Base-by-base conservation (phyloP, 2,113 vertebrate species). In the Neoarius graeffei region DNA sequence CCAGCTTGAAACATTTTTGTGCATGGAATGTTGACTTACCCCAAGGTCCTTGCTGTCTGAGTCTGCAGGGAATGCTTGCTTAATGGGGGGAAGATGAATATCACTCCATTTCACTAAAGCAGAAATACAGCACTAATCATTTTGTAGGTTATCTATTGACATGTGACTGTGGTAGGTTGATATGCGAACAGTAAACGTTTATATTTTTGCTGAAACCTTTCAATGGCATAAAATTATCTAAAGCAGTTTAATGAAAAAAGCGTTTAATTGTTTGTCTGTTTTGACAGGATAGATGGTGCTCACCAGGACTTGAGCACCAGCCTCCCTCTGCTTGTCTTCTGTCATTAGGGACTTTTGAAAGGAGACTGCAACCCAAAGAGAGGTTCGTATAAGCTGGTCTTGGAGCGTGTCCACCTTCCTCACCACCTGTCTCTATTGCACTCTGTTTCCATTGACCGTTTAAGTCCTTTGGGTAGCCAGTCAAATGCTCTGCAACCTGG, bases 301-400 rank as follows among this genome's bases (percentile, higher is more conserved):
- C 30, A 88, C 87, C 87, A 17, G 27, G 50, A 66, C 13, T 64
- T 80, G 76, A 27, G 48, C 50, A 83, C 27, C 60, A 85, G 13
- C 81, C 74, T 50, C 89, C 93, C 66, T 84, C 79, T 54, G 89
- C 69, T 84, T 90, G 89, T 77, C 90, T 91, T 42, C 90, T 91
- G 73, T 92, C 91, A 88, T 85, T 90, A 80, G 48, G 89, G 87
- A 91, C 42, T 54, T 88, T 89, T 50, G 91, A 92, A 64, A 90
- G 86, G 52, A 83, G 90, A 88, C 88, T 85, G 91, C 71, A 81
- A 23, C 81, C 84, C 88, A 91, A 90, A 86, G 87, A 88, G 2
- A 84, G 71, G 84, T 91, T 89, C 64, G 88, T 85, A 79, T 80
- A 84, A 17, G 89, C 87, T 62, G 77, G 84, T 84, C 85, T 92